phyloP scores from a whole-genome alignment of 1,140 invertebrate genomes.

The Parasteatoda tepidariorum region DNA sequence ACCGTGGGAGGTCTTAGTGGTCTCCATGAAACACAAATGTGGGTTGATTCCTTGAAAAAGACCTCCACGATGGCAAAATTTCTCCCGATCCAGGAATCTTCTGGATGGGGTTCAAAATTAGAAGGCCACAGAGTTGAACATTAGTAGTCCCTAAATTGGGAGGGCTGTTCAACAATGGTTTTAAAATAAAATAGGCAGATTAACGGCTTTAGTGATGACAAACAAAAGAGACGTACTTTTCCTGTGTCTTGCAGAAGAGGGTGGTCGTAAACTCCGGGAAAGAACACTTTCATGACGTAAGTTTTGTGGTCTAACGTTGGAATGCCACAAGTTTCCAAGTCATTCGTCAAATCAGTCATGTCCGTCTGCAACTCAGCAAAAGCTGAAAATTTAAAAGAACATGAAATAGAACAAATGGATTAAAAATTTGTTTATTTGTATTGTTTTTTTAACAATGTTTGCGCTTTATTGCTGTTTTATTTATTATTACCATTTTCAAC shows the following conservation, averaged over 20 bases:
- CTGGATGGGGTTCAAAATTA: no score
- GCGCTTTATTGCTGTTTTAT: background rate
- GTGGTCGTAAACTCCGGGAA: conserved; percentile 93
- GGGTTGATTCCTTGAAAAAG: no score
- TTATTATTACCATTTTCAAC: background rate
- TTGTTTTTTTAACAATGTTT: background rate
- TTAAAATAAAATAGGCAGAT: no score
- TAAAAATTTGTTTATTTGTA: no score
- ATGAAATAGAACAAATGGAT: background rate
- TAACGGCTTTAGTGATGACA: background rate
- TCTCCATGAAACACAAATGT: no score
- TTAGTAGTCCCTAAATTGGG: no score
- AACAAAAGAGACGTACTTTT: background rate
- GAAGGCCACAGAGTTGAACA: no score
- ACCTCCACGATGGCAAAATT: no score
- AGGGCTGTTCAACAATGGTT: no score
- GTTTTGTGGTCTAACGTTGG: conserved; percentile 95
- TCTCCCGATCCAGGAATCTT: no score
- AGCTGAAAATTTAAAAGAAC: conserved; percentile 71
- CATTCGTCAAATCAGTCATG: conserved; percentile 97
- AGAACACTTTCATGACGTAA: conserved; percentile 99
- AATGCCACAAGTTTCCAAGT: conserved; percentile 94
- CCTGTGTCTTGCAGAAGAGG: conserved; percentile 81
- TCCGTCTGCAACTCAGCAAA: conserved; percentile 99
- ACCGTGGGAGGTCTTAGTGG: no score